phyloP scores from a whole-genome alignment of 2,888 invertebrate species.

The Calameuta idolon region DNA sequence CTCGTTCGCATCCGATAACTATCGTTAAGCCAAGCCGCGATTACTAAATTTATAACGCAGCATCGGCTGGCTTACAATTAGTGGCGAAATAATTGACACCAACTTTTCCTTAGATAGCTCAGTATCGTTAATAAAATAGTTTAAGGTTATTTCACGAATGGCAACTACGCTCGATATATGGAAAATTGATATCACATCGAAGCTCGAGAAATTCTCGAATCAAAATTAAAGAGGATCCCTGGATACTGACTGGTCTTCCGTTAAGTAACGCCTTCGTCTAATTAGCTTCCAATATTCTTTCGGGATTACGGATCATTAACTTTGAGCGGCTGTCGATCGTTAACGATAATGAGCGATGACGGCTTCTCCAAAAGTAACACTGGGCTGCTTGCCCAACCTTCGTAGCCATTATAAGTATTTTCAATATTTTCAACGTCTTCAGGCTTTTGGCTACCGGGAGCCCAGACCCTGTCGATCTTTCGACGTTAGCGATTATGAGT shows the following conservation, averaged over 20 bases:
- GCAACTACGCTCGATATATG: not conserved
- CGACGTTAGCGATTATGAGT: not conserved
- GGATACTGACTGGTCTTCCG: conserved; percentile 15
- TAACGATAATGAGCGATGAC: conserved; percentile 44
- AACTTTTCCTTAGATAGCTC: not conserved
- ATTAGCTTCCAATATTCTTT: conserved; percentile 49
- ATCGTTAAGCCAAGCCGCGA: too few relatives aligned
- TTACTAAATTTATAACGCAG: too few relatives aligned
- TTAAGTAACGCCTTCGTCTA: conserved; percentile 45
- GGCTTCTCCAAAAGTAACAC: conserved; percentile 8
- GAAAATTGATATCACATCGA: not conserved
- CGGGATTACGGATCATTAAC: conserved; percentile 47
- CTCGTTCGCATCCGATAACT: too few relatives aligned
- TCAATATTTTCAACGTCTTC: not conserved
- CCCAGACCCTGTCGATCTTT: not conserved
- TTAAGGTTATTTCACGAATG: not conserved
- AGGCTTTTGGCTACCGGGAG: not conserved
- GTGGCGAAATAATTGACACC: not conserved
- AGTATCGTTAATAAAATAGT: not conserved
- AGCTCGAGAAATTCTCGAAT: not conserved
- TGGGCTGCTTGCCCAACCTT: not conserved
- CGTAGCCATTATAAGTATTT: not conserved
- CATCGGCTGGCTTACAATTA: not conserved
- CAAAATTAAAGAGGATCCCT: not conserved
- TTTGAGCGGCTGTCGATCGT: conserved; percentile 31